phyloP scores from a whole-genome alignment of 1,140 invertebrate species.

The Saccostrea cuccullata region DNA sequence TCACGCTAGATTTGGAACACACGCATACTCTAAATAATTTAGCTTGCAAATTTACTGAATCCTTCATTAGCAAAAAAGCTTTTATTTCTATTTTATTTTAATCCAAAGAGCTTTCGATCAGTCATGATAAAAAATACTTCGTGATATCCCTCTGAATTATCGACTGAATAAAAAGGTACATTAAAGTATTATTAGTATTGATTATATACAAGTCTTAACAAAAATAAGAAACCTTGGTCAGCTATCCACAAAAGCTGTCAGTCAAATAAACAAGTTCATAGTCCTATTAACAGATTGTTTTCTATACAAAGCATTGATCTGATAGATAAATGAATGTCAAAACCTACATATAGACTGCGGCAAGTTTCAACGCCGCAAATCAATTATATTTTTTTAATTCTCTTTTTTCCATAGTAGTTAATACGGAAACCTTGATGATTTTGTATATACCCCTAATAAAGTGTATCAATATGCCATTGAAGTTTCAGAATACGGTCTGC shows the following conservation, averaged over 20 bases:
- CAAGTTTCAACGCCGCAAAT: neutral
- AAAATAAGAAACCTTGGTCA: neutral
- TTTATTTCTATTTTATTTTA: too few species aligned
- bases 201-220: neutral
- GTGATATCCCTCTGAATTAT: neutral
- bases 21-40: too few species aligned
- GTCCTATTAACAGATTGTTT: neutral
- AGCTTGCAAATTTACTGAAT: too few species aligned
- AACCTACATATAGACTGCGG: neutral
- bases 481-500: neutral
- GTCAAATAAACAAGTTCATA: neutral
- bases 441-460: neutral
- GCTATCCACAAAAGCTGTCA: neutral
- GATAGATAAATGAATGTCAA: neutral
- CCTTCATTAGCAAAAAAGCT: too few species aligned
- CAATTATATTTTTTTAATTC: neutral
- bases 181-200: neutral
- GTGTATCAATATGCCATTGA: constrained; percentile 21
- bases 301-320: neutral
- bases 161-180: neutral
- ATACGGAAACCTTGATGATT: constrained; percentile 6
- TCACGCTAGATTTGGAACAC: too few species aligned
- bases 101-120: neutral
- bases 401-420: neutral
- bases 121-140: neutral